Evolutionary conservation across 1,140 invertebrate species (phyloP), one percentile per base, ranked within the genome.

Genomic region (Brachionus rubens): DNA sequence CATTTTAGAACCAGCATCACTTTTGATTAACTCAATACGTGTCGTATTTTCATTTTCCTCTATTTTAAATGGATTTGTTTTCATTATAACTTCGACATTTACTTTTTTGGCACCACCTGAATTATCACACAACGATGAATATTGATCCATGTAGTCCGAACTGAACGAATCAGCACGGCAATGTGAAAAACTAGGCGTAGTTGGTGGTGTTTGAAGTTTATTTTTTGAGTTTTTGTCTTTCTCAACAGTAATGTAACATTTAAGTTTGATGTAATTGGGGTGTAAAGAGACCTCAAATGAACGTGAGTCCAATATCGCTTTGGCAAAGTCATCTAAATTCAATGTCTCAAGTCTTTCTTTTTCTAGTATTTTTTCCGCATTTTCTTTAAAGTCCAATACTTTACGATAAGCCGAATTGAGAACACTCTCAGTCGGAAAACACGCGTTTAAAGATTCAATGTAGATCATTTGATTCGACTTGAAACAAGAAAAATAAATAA

Each of bases 301-400:
- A 12, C 68, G 43, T 3, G 68, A 72, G 46, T 72, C 68, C 1
- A 72, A 33, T 41, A 72, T 72, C 9, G 68, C 68, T 54, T 72
- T 72, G 68, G 68, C 68, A 54, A 72, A 72, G 9, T 72, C 68
- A 26, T 72, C 68, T n/a, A 72, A 54, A 54, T 54, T 72, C 14
- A 72, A 16, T 24, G 68, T 72, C 14, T 72, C 68, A 19, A 54
- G 24, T 52, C 40, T 72, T 54, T 72, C 68, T 72, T 72, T 72
- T 50, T 72, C 68, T 9, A 72, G 30, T 4, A 72, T 72, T 50
- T 72, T 72, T 41, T 72, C 68, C 2, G 68, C 68, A 72, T 72
- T 72, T 41, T 72, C 68, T 50, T 72, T 72, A 26, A 72, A 72
- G 46, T 72, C 68, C 28, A 72, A 41, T 2, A 72, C 68, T 41